phyloP scores from a whole-genome alignment of 2,888 invertebrate genomes.

The Epicampocera succincta region DNA sequence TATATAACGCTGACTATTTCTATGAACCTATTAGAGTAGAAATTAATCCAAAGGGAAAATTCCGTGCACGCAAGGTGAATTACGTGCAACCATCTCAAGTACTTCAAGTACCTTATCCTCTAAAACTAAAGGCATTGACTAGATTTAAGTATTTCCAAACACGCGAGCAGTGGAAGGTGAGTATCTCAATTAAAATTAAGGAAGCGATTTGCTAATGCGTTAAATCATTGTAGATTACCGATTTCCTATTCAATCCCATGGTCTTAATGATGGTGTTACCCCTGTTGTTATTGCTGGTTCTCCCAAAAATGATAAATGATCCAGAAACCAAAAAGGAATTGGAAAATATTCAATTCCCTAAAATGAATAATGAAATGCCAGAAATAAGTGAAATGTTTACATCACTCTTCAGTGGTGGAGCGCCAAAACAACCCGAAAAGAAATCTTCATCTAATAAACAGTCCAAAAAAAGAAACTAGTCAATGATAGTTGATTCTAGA shows the following conservation, averaged over 20 bases:
- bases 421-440: constrained; percentile 81
- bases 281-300: constrained; percentile 92
- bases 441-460: constrained; percentile 78
- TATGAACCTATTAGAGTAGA: constrained; percentile 98
- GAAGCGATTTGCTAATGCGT: not conserved
- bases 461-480: constrained; percentile 80
- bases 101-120: constrained; percentile 94
- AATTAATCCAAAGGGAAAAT: constrained; percentile 98
- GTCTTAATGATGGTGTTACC: constrained; percentile 98
- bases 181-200: not conserved
- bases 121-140: constrained; percentile 92
- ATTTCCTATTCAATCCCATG: constrained; percentile 98
- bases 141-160: constrained; percentile 94
- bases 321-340: constrained; percentile 98
- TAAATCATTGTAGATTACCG: constrained; percentile 85
- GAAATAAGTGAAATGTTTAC: constrained; percentile 98
- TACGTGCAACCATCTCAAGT: constrained; percentile 95
- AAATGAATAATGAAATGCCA: constrained; percentile 92
- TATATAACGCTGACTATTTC: constrained; percentile 93
- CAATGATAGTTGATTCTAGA: constrained; percentile 29
- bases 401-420: constrained; percentile 89
- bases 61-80: constrained; percentile 96
- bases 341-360: constrained; percentile 89
- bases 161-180: constrained; percentile 94
- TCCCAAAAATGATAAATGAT: constrained; percentile 98